Evolutionary conservation across 2,113 vertebrate genomes (phyloP).

Genomic region (Rhadina sibilatrix): DNA sequence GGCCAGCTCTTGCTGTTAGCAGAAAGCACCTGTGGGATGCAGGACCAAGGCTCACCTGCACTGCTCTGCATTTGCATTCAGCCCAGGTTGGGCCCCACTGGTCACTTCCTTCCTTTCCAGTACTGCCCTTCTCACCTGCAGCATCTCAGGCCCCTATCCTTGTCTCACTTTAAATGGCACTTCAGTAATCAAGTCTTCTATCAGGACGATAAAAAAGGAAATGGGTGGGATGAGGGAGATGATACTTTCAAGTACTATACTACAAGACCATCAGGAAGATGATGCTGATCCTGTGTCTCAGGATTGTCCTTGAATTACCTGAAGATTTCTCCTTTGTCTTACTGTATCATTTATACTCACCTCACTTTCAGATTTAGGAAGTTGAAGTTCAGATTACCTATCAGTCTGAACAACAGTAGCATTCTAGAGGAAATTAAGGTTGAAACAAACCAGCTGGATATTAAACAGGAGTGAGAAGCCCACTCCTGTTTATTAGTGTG

Average conservation of each 20-base stretch:
- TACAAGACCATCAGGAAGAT: not conserved
- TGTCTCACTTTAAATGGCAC: not conserved
- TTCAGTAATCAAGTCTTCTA: not conserved
- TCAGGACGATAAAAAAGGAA: not conserved
- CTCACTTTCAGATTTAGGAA: not conserved
- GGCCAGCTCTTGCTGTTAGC: not conserved
- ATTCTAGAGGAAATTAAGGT: not conserved
- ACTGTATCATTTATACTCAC: not conserved
- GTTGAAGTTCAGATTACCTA: not conserved
- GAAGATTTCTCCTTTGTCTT: not conserved
- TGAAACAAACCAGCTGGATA: not conserved
- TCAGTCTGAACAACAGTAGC: not conserved
- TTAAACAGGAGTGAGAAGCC: not conserved
- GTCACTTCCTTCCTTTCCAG: not conserved
- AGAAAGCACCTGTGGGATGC: rapidly evolving
- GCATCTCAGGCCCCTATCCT: not conserved
- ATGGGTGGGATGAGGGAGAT: not conserved
- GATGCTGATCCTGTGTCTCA: not conserved
- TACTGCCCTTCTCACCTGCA: not conserved
- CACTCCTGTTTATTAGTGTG: not conserved
- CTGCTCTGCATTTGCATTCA: not conserved
- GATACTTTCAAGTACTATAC: not conserved
- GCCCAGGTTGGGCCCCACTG: rapidly evolving
- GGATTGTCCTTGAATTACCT: not conserved
- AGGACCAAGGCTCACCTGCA: not conserved